These are phyloP conservation scores for Pogonocichla stellata DNA, from an alignment of 2,113 vertebrate genomes.

Conservation along the genomic window DNA sequence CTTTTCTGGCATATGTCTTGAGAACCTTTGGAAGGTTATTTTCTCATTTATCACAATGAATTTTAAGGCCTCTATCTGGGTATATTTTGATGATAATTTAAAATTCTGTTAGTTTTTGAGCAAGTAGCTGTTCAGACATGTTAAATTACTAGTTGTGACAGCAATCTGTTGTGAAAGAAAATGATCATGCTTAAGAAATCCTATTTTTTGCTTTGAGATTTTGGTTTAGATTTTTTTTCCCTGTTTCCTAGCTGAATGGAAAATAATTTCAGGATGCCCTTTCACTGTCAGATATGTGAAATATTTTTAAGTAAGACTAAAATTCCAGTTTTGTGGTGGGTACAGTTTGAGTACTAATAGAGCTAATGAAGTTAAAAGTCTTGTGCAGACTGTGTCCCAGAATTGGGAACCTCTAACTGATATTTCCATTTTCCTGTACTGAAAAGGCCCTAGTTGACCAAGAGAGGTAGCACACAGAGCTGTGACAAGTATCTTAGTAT, in stretches of 20 bases:
- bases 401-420: not conserved
- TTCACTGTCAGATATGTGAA: not conserved
- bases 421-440: not conserved
- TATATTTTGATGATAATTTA: not conserved
- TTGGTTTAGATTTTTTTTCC: not conserved
- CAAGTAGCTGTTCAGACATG: not conserved
- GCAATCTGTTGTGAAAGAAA: not conserved
- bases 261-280: not conserved
- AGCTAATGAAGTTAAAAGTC: not conserved
- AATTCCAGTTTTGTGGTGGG: not conserved
- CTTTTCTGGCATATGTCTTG: not conserved
- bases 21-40: not conserved
- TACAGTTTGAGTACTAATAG: not conserved
- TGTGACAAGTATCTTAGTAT: not conserved
- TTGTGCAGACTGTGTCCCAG: not conserved
- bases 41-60: not conserved
- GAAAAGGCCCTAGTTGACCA: not conserved
- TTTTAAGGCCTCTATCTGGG: not conserved
- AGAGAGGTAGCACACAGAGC: not conserved
- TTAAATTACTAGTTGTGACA: not conserved
- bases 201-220: not conserved
- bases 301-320: not conserved
- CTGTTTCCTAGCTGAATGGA: not conserved
- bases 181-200: not conserved
- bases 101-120: not conserved